Conservation (phyloP, 2,113 vertebrate species). For the Neolamprologus tretocephalus region DNA sequence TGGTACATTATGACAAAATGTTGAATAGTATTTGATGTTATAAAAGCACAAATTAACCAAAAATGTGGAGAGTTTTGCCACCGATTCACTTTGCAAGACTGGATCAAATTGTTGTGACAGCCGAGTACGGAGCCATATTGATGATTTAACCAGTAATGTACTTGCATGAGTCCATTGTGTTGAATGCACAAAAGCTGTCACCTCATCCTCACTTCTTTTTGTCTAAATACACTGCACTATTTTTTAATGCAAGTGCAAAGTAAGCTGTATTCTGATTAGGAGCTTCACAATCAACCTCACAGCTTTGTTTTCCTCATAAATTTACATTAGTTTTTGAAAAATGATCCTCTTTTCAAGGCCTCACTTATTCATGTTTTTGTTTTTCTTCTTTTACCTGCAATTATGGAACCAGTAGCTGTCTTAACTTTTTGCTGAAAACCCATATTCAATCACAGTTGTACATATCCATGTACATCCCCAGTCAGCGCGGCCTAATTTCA, state of each 20-base stretch:
- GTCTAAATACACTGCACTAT: not conserved
- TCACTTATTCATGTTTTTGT: not conserved
- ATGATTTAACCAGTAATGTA: not conserved
- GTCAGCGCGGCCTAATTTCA: not conserved
- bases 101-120: not conserved
- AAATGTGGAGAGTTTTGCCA: not conserved
- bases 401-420: not conserved
- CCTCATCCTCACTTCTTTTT: not conserved
- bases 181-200: not conserved
- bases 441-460: not conserved
- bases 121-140: not conserved
- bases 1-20: not conserved
- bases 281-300: not conserved
- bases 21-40: not conserved
- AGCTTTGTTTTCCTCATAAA: not conserved
- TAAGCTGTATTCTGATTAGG: not conserved
- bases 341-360: not conserved
- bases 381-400: not conserved
- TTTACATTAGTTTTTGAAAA: not conserved
- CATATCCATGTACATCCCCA: not conserved
- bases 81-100: not conserved
- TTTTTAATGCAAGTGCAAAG: not conserved
- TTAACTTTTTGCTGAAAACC: not conserved
- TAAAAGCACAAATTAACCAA: not conserved
- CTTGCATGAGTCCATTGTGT: not conserved